These are phyloP conservation scores for Clarias magur DNA, from an alignment of 2,113 vertebrate species.

Conservation along the genomic window DNA sequence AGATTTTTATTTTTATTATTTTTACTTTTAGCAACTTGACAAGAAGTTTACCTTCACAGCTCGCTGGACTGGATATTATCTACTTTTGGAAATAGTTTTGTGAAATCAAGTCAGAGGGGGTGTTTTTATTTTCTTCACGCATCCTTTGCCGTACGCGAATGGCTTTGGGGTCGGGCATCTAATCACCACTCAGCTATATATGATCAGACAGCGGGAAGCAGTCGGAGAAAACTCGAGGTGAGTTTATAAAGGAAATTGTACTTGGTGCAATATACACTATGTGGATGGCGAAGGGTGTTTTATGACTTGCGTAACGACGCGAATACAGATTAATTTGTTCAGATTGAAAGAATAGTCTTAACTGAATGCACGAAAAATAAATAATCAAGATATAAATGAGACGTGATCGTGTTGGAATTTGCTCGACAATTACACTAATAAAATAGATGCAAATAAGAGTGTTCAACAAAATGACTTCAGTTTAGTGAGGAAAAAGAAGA, in stretches of 20 bases:
- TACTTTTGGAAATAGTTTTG: conserved; percentile 48
- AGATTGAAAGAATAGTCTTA: background rate
- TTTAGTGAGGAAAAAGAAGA: background rate
- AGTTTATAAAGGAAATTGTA: conserved; percentile 5
- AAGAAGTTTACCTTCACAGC: background rate
- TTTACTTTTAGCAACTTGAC: conserved; percentile 11
- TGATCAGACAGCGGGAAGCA: conserved; percentile 22
- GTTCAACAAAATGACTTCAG: background rate
- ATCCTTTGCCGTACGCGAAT: background rate
- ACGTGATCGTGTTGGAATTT: background rate
- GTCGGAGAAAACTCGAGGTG: conserved; percentile 23
- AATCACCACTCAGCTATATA: conserved; percentile 6
- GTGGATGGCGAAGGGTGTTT: background rate
- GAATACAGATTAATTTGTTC: background rate
- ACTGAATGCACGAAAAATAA: background rate
- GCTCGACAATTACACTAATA: background rate
- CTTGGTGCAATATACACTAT: background rate
- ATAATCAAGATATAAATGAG: background rate
- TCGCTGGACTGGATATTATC: conserved; percentile 52
- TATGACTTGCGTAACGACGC: background rate
- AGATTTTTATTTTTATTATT: conserved; percentile 36
- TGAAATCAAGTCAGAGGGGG: conserved; percentile 25
- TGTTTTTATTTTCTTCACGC: conserved; percentile 28
- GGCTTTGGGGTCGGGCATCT: conserved; percentile 32
- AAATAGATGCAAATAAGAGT: background rate